Base-by-base conservation (phyloP, 2,113 vertebrate species). In the Leiothrix lutea region DNA sequence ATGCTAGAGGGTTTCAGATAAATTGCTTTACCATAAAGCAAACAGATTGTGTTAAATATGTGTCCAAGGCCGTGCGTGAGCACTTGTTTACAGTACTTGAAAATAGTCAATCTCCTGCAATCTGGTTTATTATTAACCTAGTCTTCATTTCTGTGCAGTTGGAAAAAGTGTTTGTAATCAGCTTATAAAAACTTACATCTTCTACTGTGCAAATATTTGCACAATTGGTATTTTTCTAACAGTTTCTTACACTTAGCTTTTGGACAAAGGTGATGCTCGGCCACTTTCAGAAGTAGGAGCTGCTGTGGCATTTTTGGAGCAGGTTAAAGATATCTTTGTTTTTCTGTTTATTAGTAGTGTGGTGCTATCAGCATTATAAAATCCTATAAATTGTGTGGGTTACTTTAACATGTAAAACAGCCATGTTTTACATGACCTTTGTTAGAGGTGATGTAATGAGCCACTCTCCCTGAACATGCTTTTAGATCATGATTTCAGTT, bases 51-150 rank as follows among this genome's bases (percentile, higher is more conserved):
- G 47, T 83, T 90, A 45, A 60, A 66, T 65, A 47, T 75, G 80
- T 85, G 65, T 91, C 80, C 62, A 70, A 58, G 74, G 58, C 79
- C 42, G 22, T 35, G 48, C 69, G 57, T 5, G 9, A 88, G 44
- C 17, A 53, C 51, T 80, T 96, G 80, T 84, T 95, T 90, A 71
- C n/a, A 7, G 79, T 66, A 66, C 56, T 90, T 88, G 58, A 90
- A 53, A 91, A 60, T 6, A 90, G 75, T 61, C 11, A 74, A 21
- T 81, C 86, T 90, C 54, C 60, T 83, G 80, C 72, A 84, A 14
- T 70, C 33, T 4, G 20, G 95, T 95, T 94, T 83, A 93, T 96
- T 71, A 96, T 97, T 96, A 96, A 96, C 95, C 45, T 1, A 6
- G 28, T 64, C 82, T 67, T 88, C 64, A 2, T 80, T 92, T 90